These are phyloP conservation scores for Acipenser oxyrinchus DNA, from an alignment of 2,797 vertebrate species.

Conservation along the genomic window DNA sequence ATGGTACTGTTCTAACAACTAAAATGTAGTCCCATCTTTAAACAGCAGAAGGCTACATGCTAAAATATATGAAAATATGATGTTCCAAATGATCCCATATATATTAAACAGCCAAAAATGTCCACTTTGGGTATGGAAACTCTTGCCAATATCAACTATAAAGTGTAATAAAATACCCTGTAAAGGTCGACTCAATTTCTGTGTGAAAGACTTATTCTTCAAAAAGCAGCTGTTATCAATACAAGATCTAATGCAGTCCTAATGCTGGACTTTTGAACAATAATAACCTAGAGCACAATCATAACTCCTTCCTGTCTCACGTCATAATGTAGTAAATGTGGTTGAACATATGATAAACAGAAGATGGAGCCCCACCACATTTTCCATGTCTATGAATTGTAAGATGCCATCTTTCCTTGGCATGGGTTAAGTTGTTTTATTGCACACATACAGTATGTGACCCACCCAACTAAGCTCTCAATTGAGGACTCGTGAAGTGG, in stretches of 20 bases:
- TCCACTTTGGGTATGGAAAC: conserved; percentile 54
- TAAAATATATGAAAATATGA: conserved; percentile 33
- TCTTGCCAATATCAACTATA: conserved; percentile 63
- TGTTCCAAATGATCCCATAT: conserved; percentile 55
- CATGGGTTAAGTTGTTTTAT: too few species aligned
- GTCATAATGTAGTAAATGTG: conserved; percentile 5
- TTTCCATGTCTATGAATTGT: neutral
- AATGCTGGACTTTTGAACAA: conserved; percentile 51
- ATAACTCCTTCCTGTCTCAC: conserved; percentile 37
- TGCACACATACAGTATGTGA: too few species aligned
- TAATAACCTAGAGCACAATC: conserved; percentile 48
- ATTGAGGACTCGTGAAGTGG: too few species aligned
- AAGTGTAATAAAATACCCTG: conserved; percentile 63
- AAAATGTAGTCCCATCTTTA: too few species aligned
- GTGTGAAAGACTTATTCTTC: conserved; percentile 62
- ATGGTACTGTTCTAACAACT: too few species aligned
- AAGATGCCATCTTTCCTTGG: neutral
- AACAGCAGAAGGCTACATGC: too few species aligned
- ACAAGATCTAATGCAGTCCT: conserved; percentile 66
- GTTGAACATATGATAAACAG: neutral
- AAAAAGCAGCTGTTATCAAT: conserved; percentile 71
- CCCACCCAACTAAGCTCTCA: too few species aligned
- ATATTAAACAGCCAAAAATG: conserved; percentile 45
- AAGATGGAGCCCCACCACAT: neutral
- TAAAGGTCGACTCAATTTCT: conserved; percentile 57